Percentiles rank a stretch among this genome's conserved stretches.
Conservation (phyloP, 2,888 invertebrate species). For the Caenorhabditis panamensis region DNA sequence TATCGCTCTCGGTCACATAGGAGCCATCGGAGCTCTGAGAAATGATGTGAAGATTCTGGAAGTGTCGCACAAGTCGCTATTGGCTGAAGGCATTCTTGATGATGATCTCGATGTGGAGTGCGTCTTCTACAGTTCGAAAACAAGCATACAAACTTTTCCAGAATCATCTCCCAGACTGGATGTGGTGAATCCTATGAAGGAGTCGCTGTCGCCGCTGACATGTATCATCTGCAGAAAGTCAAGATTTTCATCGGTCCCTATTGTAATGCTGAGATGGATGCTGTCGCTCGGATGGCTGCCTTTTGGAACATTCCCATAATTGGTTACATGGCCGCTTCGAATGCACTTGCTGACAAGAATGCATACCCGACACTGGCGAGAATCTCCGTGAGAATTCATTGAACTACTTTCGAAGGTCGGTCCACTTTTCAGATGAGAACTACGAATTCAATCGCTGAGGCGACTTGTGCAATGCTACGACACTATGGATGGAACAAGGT, state of each 20-base stretch:
- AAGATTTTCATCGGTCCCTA: constrained; percentile 80
- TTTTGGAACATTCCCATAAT: constrained; percentile 80
- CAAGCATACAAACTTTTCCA: constrained; percentile 32
- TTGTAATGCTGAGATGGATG: constrained; percentile 79
- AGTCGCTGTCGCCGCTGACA: constrained; percentile 79
- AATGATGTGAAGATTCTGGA: constrained; percentile 76
- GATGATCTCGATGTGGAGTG: constrained; percentile 78
- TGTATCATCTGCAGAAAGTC: constrained; percentile 79
- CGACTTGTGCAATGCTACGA: constrained; percentile 72
- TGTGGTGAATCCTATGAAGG: constrained; percentile 80
- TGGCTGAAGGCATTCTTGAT: constrained; percentile 74
- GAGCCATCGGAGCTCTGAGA: constrained; percentile 77
- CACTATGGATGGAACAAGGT: constrained; percentile 77
- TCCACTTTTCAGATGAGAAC: constrained; percentile 66
- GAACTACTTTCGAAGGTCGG: constrained; percentile 4
- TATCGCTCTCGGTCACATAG: constrained; percentile 78
- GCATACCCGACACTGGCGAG: constrained; percentile 70
- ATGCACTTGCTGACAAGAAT: constrained; percentile 70
- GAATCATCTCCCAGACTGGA: constrained; percentile 75
- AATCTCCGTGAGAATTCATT: constrained; percentile 56
- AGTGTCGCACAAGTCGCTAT: constrained; percentile 75
- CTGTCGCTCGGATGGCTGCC: constrained; percentile 79
- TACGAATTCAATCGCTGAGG: constrained; percentile 79
- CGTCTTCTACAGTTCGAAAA: constrained; percentile 15
- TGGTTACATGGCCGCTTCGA: constrained; percentile 78